phyloP scores from a whole-genome alignment of 2,888 invertebrate genomes.

The Erpobdella octoculata region DNA sequence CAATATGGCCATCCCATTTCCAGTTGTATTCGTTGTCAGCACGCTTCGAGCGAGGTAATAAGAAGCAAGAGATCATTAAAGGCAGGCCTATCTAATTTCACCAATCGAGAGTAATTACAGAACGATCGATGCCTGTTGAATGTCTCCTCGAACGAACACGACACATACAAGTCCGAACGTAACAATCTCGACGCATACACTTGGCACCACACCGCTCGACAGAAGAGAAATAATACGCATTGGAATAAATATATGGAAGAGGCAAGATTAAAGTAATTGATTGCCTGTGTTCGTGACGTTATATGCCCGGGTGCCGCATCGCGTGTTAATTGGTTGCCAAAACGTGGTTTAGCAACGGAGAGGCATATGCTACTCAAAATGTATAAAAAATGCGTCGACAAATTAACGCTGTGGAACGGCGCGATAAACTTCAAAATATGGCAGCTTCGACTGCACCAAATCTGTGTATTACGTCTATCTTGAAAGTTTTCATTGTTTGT shows the following conservation, averaged over 20 bases:
- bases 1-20: no score
- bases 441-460: no score
- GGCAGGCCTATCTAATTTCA: constrained; percentile 1
- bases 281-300: constrained; percentile 7
- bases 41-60: no score
- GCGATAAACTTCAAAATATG: no score
- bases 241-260: constrained; percentile 1
- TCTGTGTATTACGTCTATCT: no score
- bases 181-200: not conserved
- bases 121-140: constrained; percentile 9
- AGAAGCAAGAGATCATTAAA: no score
- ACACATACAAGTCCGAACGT: constrained; percentile 6
- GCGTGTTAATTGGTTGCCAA: constrained; percentile 21
- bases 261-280: constrained; percentile 14
- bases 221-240: not conserved
- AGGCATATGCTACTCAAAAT: no score
- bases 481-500: no score
- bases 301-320: not conserved
- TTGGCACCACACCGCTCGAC: constrained; percentile 10
- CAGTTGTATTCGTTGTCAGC: no score
- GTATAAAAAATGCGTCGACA: no score
- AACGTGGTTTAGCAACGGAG: constrained; percentile 9
- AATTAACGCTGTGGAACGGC: no score
- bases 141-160: not conserved
- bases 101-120: not conserved